Conservation (phyloP, 2,113 vertebrate genomes). For the Tylochromis polylepis region DNA sequence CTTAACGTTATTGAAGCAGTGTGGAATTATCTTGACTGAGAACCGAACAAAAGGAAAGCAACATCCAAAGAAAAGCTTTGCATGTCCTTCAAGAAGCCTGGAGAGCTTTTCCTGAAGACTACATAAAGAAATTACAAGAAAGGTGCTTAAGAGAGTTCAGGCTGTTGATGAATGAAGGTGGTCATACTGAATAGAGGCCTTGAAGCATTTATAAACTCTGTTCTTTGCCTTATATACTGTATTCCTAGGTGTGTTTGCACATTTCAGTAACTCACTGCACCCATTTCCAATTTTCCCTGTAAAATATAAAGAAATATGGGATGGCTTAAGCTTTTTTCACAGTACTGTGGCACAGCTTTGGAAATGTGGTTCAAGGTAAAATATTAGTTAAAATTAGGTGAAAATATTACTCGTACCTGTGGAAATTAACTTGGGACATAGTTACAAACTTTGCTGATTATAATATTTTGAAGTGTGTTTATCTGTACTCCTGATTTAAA, state of each 20-base stretch:
- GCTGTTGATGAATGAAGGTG: not conserved
- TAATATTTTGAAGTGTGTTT: not conserved
- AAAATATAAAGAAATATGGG: not conserved
- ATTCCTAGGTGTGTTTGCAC: not conserved
- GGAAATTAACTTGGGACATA: not conserved
- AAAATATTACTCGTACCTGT: not conserved
- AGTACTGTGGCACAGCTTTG: not conserved
- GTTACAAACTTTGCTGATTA: not conserved
- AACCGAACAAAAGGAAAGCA: not conserved
- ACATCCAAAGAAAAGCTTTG: not conserved
- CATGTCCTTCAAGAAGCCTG: not conserved
- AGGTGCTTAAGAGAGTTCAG: not conserved
- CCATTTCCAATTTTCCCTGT: not conserved
- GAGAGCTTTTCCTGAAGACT: not conserved
- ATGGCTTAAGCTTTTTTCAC: not conserved
- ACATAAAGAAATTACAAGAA: not conserved
- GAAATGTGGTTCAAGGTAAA: conserved; percentile 43
- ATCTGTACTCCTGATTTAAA: not conserved
- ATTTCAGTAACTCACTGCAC: not conserved
- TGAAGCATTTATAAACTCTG: not conserved
- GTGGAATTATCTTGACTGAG: not conserved
- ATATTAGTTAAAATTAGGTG: too few species aligned
- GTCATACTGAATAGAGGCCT: not conserved
- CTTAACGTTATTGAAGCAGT: not conserved
- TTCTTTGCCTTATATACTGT: not conserved